Evolutionary conservation across 2,797 vertebrate species (phyloP), one percentile per base, ranked within the genome.

Genomic region (Nannoperca australis): DNA sequence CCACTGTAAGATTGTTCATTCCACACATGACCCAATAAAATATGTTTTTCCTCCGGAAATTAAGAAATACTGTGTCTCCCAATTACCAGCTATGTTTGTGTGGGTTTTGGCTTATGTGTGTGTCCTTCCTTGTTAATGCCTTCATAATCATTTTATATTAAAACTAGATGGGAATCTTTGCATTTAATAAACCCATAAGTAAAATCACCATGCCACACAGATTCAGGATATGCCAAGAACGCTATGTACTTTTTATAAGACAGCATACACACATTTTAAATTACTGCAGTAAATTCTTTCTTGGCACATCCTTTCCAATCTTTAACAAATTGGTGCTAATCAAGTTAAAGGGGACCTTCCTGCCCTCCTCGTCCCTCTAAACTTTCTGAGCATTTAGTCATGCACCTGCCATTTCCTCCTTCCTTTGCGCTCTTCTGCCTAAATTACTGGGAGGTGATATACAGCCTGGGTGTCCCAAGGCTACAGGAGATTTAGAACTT

Each of bases 401-500:
- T 92, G 82, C 85, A 62, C 79, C 73, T 91, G 90, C 90, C 85
- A 89, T 90, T 91, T 76, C 74, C 79, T 92, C 84, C 88, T 91
- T 90, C 70, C 79, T 87, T 86, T 76, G 69, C 78, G 58, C 88
- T 89, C 88, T 86, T 87, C 91, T 88, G 78, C 73, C 86, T 92
- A 93, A 93, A 94, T 95, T 94, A 94, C 91, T 84, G 79, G 74
- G 63, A 88, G 85, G 91, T 95, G 94, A 95, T 93, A 91, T 94
- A 94, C 91, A 86, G 88, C 89, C 83, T 72, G 83, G 60, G 67
- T 92, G 91, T 92, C 92, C 93, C 91, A 94, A 93, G 93, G 93
- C 94, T 94, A 85, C 73, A 76, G 81, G 84, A 95, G 93, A 95
- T 95, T 95, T 95, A 95, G 85, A 95, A 94, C 94, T 90, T 93